phyloP scores from a whole-genome alignment of 2,113 vertebrate genomes.

The Hystrix cristata region DNA sequence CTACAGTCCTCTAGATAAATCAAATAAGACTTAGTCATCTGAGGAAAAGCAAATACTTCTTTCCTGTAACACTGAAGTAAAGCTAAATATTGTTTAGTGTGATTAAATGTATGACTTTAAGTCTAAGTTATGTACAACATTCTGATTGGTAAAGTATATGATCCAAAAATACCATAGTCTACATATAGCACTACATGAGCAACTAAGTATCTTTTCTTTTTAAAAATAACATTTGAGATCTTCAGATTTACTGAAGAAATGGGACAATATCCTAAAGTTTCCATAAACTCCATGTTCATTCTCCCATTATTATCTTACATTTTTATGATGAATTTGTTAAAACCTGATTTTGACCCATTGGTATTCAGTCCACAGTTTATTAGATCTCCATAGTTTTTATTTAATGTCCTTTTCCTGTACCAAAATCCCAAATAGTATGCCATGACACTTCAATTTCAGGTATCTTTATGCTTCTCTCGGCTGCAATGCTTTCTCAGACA shows the following conservation, averaged over 20 bases:
- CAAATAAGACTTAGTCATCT: not conserved
- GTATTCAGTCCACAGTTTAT: not conserved
- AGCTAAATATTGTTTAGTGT: not conserved
- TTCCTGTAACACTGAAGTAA: not conserved
- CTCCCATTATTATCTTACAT: not conserved
- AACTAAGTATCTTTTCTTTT: not conserved
- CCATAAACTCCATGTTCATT: not conserved
- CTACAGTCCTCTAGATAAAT: not conserved
- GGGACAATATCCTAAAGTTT: not conserved
- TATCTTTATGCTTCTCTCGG: not conserved
- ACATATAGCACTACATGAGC: not conserved
- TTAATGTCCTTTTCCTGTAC: not conserved
- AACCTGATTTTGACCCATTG: not conserved
- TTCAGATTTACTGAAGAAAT: not conserved
- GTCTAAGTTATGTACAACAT: not conserved
- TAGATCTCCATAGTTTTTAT: not conserved
- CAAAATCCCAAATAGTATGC: not conserved
- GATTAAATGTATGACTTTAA: not conserved
- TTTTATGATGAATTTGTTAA: not conserved
- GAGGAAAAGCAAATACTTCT: not conserved
- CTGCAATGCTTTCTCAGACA: not conserved
- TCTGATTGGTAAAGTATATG: not conserved
- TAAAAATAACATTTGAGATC: not conserved
- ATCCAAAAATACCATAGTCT: not conserved
- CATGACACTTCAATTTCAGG: not conserved